These are phyloP conservation scores for Thermophis baileyi DNA, from an alignment of 2,113 vertebrate genomes.

Conservation along the genomic window DNA sequence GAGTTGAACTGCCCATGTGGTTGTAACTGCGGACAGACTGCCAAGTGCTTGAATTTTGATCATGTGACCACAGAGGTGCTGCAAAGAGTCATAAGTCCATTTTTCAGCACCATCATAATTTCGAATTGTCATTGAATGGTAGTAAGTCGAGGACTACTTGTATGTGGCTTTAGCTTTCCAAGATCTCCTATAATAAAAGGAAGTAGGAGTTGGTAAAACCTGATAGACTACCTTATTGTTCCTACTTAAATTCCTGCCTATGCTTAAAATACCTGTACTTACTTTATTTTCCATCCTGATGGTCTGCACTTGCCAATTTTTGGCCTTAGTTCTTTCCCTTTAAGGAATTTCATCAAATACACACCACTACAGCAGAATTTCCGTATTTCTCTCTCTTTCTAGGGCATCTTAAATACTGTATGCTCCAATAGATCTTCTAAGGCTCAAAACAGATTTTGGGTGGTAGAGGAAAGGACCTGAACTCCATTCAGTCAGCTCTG, in stretches of 20 bases:
- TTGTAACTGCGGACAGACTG: neutral
- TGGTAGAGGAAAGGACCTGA: neutral
- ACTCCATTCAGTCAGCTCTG: neutral
- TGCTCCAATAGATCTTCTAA: neutral
- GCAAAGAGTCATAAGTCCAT: neutral
- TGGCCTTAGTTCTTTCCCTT: neutral
- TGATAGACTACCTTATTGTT: neutral
- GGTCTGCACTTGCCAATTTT: neutral
- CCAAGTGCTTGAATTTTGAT: neutral
- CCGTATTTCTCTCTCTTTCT: neutral
- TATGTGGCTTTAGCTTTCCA: neutral
- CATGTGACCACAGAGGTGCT: neutral
- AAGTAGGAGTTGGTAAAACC: neutral
- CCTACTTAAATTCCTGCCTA: neutral
- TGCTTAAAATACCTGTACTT: neutral
- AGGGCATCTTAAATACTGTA: neutral
- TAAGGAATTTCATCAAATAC: neutral
- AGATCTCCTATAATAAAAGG: neutral
- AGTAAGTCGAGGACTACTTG: neutral
- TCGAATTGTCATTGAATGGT: neutral
- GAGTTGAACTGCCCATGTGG: neutral
- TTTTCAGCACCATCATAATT: neutral
- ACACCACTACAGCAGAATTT: neutral
- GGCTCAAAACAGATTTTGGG: neutral
- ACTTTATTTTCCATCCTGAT: neutral